Base-by-base conservation (phyloP, 2,113 vertebrate species). In the Salminus brasiliensis region DNA sequence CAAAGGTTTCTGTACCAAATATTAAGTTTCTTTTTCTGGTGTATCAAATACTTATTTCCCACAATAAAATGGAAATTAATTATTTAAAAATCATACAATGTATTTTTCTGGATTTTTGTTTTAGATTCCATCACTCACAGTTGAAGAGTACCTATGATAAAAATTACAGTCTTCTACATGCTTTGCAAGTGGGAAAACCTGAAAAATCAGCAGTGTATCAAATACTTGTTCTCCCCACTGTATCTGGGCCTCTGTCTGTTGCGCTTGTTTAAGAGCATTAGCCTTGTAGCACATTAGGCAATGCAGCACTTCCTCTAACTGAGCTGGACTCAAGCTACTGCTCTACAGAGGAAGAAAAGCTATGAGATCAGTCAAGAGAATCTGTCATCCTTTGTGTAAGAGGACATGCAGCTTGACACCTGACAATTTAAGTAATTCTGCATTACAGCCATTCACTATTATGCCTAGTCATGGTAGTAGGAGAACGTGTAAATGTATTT, bases 401-500 rank as follows among this genome's bases (percentile, higher is more conserved):
- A 52, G 27, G 8, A 69, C 45, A 75, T 62, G 15, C 30, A 30
- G 45, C 52, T 76, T 76, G 62, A 76, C 60, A 76, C 23, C 62
- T 53, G 32, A 29, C 45, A 66, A 39, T 66, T 76, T 25, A 53
- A 76, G 18, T 47, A 67, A 34, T 32, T 34, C 30, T 32, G 12
- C 59, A 78, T 78, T 67, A 69, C 27, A 36, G 53, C 66, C 30
- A 67, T 53, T 68, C 70, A 68, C 53, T 67, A 76, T 74, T 60
- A 59, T 21, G 12, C 7, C 45, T 52, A 29, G 18, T 23, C 36
- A 45, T 13, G 9, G 49, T 74, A 52, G 52, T 39, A 43, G 4
- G 27, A 63, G 55, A 15, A 53, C 65, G 55, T 75, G 78, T 69
- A 75, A 39, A 70, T 70, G 59, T 59, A 69, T 71, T 80, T 80